Conservation (phyloP, 2,797 vertebrate genomes). For the Ptychadena robeensis region DNA sequence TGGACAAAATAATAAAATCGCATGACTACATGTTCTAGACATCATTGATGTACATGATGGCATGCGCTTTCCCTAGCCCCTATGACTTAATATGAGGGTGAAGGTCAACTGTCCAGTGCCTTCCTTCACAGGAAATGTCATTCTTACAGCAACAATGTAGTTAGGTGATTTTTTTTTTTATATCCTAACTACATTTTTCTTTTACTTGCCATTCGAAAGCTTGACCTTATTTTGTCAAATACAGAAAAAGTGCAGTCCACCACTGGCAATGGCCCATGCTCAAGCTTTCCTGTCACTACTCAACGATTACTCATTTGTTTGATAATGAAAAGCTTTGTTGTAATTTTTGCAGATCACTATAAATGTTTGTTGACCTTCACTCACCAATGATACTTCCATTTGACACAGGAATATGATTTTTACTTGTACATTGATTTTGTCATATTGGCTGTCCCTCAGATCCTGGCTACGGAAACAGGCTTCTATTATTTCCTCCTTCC, state of each 20-base stretch:
- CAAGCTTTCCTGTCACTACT: background rate
- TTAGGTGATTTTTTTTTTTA: too few relatives aligned
- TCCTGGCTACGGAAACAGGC: slow-evolving; percentile 17
- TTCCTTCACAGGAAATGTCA: too few relatives aligned
- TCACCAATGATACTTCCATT: background rate
- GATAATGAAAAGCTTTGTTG: background rate
- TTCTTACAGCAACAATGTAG: background rate
- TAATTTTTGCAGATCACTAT: background rate
- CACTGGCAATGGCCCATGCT: too few relatives aligned
- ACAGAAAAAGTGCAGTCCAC: too few relatives aligned
- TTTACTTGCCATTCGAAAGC: background rate
- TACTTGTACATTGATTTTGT: slow-evolving; percentile 46
- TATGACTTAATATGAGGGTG: too few relatives aligned
- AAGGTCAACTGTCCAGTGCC: too few relatives aligned
- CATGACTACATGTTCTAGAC: too few relatives aligned
- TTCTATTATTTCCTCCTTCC: slow-evolving; percentile 24
- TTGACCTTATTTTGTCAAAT: background rate
- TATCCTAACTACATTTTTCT: background rate
- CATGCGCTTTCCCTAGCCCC: too few relatives aligned
- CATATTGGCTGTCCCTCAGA: slow-evolving; percentile 33
- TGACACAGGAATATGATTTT: slow-evolving; percentile 33
- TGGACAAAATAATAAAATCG: too few relatives aligned
- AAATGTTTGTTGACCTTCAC: background rate
- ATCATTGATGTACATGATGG: too few relatives aligned
- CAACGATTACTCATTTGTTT: background rate